phyloP scores from a whole-genome alignment of 2,797 vertebrate genomes.

The Micromesistius poutassou region DNA sequence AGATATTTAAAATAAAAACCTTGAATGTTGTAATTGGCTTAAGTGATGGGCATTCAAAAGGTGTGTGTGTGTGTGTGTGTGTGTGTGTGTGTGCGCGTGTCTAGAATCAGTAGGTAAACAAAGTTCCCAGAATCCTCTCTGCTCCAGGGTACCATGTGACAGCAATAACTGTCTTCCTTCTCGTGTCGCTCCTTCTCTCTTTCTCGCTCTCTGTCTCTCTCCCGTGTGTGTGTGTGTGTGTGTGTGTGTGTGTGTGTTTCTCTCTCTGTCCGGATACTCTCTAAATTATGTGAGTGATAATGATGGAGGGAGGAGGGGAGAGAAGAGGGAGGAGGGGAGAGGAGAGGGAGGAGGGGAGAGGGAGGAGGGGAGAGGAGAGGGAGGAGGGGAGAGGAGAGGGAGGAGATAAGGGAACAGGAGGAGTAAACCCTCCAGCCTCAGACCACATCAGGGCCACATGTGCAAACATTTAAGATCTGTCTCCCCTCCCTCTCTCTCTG shows the following conservation, averaged over 20 bases:
- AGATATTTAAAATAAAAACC: slow-evolving; percentile 2
- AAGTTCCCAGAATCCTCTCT: background rate
- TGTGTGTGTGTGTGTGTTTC: too few relatives aligned
- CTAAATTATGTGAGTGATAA: slow-evolving; percentile 75
- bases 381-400: too few relatives aligned
- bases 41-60: background rate
- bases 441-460: slow-evolving; percentile 62
- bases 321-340: slow-evolving; percentile 48
- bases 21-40: background rate
- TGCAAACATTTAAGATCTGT: slow-evolving; percentile 77
- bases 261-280: slow-evolving; percentile 69
- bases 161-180: slow-evolving; percentile 21
- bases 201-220: slow-evolving; percentile 44
- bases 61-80: background rate
- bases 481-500: too few relatives aligned
- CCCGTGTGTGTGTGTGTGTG: too few relatives aligned
- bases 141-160: slow-evolving; percentile 64
- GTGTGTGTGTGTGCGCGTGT: too few relatives aligned
- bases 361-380: too few relatives aligned
- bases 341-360: slow-evolving; percentile 10
- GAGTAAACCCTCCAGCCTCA: slow-evolving; percentile 68
- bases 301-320: slow-evolving; percentile 68
- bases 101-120: background rate
- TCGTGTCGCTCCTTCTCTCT: slow-evolving; percentile 46
- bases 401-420: slow-evolving; percentile 47